Percentiles rank a stretch among this genome's conserved stretches.
These are phyloP conservation scores for Copsychus sechellarum DNA, from an alignment of 2,113 vertebrate species.

Conservation along the genomic window DNA sequence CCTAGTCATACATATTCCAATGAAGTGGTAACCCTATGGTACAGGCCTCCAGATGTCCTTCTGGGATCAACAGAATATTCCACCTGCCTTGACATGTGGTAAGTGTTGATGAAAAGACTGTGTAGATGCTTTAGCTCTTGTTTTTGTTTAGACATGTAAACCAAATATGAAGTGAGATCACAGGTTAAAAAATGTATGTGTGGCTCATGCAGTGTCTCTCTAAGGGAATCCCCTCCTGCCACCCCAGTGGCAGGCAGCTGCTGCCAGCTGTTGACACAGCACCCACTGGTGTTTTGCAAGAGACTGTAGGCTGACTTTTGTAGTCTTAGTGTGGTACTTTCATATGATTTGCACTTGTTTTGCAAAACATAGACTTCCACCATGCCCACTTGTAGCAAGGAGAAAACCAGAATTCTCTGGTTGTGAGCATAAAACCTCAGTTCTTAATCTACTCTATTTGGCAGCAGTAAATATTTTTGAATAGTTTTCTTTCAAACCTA, in stretches of 20 bases:
- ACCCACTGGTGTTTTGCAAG: background rate
- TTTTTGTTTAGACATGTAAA: background rate
- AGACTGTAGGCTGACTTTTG: background rate
- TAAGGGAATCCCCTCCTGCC: background rate
- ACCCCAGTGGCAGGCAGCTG: background rate
- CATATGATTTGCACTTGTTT: background rate
- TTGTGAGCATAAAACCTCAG: background rate
- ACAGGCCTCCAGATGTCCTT: constrained; percentile 94
- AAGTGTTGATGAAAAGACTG: constrained; percentile 39
- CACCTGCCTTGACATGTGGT: constrained; percentile 99
- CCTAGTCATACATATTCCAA: constrained; percentile 98
- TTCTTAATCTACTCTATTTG: background rate
- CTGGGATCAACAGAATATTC: constrained; percentile 97
- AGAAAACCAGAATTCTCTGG: background rate
- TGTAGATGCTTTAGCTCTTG: background rate
- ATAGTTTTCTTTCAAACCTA: background rate
- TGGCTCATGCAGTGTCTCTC: background rate
- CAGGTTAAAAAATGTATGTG: background rate
- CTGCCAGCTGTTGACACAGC: background rate
- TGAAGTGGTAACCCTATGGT: constrained; percentile 97
- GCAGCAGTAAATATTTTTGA: background rate
- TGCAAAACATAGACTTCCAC: background rate
- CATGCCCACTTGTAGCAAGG: background rate
- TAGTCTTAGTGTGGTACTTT: background rate
- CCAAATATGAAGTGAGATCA: background rate